phyloP scores from a whole-genome alignment of 2,888 invertebrate genomes.

The Thysanoteuthis rhombus region DNA sequence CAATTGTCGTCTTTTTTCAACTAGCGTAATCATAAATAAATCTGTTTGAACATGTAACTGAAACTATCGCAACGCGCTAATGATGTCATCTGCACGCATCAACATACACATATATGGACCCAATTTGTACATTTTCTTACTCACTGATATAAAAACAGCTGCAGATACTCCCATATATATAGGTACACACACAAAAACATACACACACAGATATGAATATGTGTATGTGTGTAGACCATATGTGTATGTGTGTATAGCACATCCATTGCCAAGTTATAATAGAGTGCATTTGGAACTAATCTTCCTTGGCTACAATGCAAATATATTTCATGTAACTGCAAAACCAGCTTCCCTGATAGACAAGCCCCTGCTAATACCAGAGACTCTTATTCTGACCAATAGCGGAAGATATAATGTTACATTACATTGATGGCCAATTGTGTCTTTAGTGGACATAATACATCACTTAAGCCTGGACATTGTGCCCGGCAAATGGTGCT shows the following conservation, averaged over 20 bases:
- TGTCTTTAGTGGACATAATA: constrained; percentile 12
- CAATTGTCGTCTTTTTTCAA: too few relatives aligned
- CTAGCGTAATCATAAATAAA: too few relatives aligned
- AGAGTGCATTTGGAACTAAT: not conserved
- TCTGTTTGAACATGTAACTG: too few relatives aligned
- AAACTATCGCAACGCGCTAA: too few relatives aligned
- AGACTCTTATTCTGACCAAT: not conserved
- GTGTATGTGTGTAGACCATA: not conserved
- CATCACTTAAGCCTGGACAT: constrained; percentile 12
- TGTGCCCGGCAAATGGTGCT: not conserved
- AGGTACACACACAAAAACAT: too few relatives aligned
- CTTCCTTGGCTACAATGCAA: not conserved
- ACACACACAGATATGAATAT: too few relatives aligned
- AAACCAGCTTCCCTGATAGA: not conserved
- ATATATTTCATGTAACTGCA: not conserved
- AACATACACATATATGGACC: too few relatives aligned
- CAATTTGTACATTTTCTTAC: too few relatives aligned
- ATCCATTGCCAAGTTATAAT: not conserved
- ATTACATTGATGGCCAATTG: constrained; percentile 12
- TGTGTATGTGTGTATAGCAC: not conserved
- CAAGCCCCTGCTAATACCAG: not conserved
- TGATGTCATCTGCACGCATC: too few relatives aligned
- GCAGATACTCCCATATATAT: too few relatives aligned
- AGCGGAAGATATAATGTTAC: not conserved
- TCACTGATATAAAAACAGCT: too few relatives aligned